Conservation (phyloP, 2,113 vertebrate genomes). For the Arothron firmamentum region DNA sequence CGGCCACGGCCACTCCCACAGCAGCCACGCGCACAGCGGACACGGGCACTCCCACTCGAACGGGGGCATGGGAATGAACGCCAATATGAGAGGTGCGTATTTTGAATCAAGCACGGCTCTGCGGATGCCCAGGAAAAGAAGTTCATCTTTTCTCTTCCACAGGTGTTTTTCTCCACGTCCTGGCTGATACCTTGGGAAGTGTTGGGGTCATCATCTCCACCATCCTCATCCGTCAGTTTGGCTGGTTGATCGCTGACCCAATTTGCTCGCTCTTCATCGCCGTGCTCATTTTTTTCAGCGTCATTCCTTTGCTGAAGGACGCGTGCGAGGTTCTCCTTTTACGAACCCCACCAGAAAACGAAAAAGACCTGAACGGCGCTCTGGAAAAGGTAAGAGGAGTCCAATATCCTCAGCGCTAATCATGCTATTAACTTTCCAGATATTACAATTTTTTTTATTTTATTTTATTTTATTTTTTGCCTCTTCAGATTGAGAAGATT, state of each 20-base stretch:
- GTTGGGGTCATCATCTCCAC: conserved; percentile 97
- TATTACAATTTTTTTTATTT: neutral
- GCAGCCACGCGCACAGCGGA: conserved; percentile 67
- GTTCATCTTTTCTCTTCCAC: neutral
- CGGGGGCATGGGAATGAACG: conserved; percentile 87
- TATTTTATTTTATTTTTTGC: neutral
- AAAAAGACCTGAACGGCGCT: conserved; percentile 87
- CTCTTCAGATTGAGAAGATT: conserved; percentile 89
- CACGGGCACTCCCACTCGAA: conserved; percentile 78
- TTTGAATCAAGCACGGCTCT: accelerated
- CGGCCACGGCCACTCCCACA: conserved; percentile 84
- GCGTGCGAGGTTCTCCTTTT: conserved; percentile 92
- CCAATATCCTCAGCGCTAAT: neutral
- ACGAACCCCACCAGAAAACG: conserved; percentile 83
- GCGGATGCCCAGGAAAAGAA: neutral
- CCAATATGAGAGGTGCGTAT: conserved; percentile 93
- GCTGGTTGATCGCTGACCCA: conserved; percentile 95
- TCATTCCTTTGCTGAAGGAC: conserved; percentile 93
- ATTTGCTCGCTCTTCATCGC: conserved; percentile 98
- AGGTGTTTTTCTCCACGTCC: conserved; percentile 95
- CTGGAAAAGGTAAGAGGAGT: conserved; percentile 86
- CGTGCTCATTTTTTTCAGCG: conserved; percentile 92
- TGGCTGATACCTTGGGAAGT: conserved; percentile 96
- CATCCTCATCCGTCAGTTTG: conserved; percentile 94
- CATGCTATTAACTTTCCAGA: neutral